Conservation (phyloP, 1,140 invertebrate species). For the Asobara japonica region DNA sequence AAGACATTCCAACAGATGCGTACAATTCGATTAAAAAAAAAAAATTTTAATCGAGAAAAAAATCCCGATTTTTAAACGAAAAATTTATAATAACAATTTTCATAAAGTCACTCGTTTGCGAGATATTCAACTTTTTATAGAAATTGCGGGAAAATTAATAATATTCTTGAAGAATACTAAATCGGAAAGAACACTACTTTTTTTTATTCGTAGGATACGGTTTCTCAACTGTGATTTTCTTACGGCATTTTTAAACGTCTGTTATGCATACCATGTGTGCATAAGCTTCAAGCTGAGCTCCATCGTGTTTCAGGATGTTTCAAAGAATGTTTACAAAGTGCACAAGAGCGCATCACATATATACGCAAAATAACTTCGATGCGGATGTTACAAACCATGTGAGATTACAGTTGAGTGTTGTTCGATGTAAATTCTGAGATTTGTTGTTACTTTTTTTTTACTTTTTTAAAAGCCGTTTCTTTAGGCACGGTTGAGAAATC, state of each 20-base stretch:
- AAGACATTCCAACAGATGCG: not conserved
- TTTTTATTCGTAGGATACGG: conserved; percentile 15
- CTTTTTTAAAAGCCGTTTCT: not conserved
- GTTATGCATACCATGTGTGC: conserved; percentile 35
- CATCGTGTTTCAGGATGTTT: conserved; percentile 31
- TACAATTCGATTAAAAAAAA: not conserved
- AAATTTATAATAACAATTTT: not conserved
- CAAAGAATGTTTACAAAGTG: conserved; percentile 32
- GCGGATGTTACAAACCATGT: conserved; percentile 21
- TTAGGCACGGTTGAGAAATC: not conserved
- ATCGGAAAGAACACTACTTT: not conserved
- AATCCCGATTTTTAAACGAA: not conserved
- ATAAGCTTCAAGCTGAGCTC: not conserved
- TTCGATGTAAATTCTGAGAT: not conserved
- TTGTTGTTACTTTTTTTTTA: not conserved
- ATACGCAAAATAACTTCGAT: conserved; percentile 16
- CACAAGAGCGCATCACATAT: conserved; percentile 15
- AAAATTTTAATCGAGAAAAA: no score
- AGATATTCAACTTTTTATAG: no score
- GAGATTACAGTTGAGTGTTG: conserved; percentile 18
- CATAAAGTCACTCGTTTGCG: no score
- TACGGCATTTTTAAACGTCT: conserved; percentile 18
- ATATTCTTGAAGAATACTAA: not conserved
- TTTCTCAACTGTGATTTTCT: conserved; percentile 29
- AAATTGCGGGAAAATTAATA: not conserved